Conservation (phyloP, 2,797 vertebrate species). For the Pseudotriccus pelzelni region DNA sequence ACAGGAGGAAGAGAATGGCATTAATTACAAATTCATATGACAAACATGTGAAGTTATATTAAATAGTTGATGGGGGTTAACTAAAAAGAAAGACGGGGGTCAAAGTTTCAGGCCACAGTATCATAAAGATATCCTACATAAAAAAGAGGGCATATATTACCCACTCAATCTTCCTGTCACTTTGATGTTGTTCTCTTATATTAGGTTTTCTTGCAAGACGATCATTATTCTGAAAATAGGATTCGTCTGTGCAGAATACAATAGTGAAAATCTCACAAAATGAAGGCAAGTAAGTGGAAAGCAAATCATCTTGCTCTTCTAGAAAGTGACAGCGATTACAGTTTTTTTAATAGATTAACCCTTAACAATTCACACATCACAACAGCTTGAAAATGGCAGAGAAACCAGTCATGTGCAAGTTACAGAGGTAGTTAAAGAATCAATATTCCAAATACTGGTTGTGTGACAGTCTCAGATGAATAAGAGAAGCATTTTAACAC, state of each 20-base stretch:
- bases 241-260: neutral
- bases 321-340: neutral
- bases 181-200: neutral
- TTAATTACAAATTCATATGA: conserved; percentile 58
- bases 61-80: conserved; percentile 40
- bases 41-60: conserved; percentile 47
- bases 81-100: neutral
- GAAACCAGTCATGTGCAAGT: neutral
- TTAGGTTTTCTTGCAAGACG: neutral
- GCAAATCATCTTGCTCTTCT: neutral
- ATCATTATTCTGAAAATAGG: neutral
- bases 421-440: neutral
- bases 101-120: neutral
- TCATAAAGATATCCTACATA: neutral
- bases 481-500: neutral
- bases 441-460: neutral
- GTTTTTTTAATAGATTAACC: neutral
- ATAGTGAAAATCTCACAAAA: neutral
- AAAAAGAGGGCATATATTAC: neutral
- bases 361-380: neutral
- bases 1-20: conserved; percentile 24
- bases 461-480: neutral
- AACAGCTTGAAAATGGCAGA: neutral
- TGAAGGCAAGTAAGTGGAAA: neutral
- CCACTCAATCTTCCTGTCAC: conserved; percentile 21